Evolutionary conservation across 2,113 vertebrate species (phyloP), one percentile per base, ranked within the genome.

Genomic region (Hylia prasina): DNA sequence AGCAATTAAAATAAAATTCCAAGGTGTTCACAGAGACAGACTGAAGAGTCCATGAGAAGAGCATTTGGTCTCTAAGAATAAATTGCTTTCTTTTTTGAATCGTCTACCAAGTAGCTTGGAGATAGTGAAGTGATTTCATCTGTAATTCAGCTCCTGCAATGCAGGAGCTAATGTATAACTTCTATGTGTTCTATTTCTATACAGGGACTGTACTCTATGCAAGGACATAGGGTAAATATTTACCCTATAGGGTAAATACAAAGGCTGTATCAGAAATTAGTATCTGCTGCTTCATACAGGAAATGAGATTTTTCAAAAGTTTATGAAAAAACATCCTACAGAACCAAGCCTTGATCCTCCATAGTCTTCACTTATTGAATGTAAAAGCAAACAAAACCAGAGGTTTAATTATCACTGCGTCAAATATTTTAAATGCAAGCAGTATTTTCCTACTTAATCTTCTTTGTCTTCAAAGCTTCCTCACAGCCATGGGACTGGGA

Each of bases 151-250:
- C 10, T 73, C 4, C 21, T 58, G 3, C 19, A 4, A 53, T 0
- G 0, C 8, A 61, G 64, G 50, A 66, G 15, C 10, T 35, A 24
- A 89, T 35, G n/a, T n/a, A 11, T 6, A 17, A 15, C 19, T 65
- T 24, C 6, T 7, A 1, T 48, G 11, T 42, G 8, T 35, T 61
- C 5, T 17, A 44, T 42, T 7, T 47, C 6, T 15, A 2, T 7
- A 9, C 13, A 47, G 57, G 30, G 20, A 15, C 27, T 1, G 0
- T 27, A 40, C 28, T 8, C 19, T 58, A 0, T 13, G 8, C 5
- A 47, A 31, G 5, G 4, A 4, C 6, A n/a, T 4, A 15, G 35
- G 22, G 15, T 31, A 60, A 31, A 48, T 25, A 28, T n/a, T n/a
- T n/a, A n/a, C n/a, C n/a, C n/a, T n/a, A n/a, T 4, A 15, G 35